Evolutionary conservation across 30 jellyfish, hydroid and myxozoan species (phyloP).

Genomic region (Calvadosia cruxmelitensis): DNA sequence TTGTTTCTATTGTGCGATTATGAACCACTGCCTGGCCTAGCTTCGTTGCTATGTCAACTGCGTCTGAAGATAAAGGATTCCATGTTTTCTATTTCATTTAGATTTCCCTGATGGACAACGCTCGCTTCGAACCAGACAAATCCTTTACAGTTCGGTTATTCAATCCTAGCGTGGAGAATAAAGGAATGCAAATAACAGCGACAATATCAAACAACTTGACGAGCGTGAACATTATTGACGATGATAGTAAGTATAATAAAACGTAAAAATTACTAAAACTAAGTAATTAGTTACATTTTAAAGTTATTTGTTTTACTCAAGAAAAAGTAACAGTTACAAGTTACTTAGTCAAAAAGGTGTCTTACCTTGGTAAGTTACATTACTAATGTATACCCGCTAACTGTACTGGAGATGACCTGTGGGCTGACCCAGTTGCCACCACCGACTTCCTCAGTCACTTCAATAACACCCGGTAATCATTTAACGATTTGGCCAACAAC

Average conservation of each 20-base stretch:
- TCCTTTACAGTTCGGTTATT: conserved; percentile 14
- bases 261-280: too few relatives aligned
- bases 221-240: conserved; percentile 63
- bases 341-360: too few relatives aligned
- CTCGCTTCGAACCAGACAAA: conserved; percentile 51
- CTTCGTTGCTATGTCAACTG: background rate
- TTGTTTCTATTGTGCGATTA: too few relatives aligned
- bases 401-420: too few relatives aligned
- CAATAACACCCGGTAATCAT: too few relatives aligned
- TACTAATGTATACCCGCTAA: too few relatives aligned
- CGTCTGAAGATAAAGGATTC: background rate
- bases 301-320: background rate
- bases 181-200: conserved; percentile 22
- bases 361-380: too few relatives aligned
- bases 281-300: background rate
- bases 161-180: background rate
- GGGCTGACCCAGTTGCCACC: too few relatives aligned
- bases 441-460: too few relatives aligned
- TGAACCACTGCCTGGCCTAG: too few relatives aligned
- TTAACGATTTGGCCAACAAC: too few relatives aligned
- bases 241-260: background rate
- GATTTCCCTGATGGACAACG: conserved; percentile 64
- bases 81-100: background rate
- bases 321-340: too few relatives aligned
- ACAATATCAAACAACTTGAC: conserved; percentile 39